phyloP scores from a whole-genome alignment of 2,113 vertebrate genomes.

The Menidia beryllina region DNA sequence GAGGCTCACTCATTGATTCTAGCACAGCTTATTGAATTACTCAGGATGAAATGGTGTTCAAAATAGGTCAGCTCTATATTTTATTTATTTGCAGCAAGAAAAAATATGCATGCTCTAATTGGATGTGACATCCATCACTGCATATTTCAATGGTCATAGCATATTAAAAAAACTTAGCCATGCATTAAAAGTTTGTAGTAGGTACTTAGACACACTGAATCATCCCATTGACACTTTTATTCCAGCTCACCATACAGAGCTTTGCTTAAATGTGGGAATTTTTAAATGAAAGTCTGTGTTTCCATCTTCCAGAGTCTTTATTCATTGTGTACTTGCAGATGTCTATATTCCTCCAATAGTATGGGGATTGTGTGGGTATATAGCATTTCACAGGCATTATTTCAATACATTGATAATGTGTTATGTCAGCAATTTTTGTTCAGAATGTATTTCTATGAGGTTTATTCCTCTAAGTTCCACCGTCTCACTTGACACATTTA shows the following conservation, averaged over 20 bases:
- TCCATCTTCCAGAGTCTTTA: conserved; percentile 43
- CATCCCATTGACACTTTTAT: conserved; percentile 51
- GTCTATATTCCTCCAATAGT: conserved; percentile 49
- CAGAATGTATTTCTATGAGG: conserved; percentile 45
- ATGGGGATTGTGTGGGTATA: conserved; percentile 28
- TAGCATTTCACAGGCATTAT: conserved; percentile 57
- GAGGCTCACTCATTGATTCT: conserved; percentile 70
- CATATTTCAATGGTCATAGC: conserved; percentile 66
- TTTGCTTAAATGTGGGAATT: conserved; percentile 49
- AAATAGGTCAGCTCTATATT: conserved; percentile 51
- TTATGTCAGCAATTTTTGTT: conserved; percentile 71
- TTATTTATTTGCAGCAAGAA: conserved; percentile 57
- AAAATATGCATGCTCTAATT: conserved; percentile 30
- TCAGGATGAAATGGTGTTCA: conserved; percentile 43
- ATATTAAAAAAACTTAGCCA: conserved; percentile 29
- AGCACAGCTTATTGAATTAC: conserved; percentile 46
- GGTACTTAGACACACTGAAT: conserved; percentile 55
- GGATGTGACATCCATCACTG: conserved; percentile 66
- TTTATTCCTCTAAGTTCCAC: conserved; percentile 61
- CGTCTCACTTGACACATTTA: conserved; percentile 61
- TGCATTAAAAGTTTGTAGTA: conserved; percentile 54
- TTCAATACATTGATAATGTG: conserved; percentile 52
- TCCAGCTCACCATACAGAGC: conserved; percentile 39
- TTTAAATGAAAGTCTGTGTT: conserved; percentile 58
- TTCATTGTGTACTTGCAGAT: conserved; percentile 36